A percentile compares a stretch with the other conserved stretches of the same genome.
Evolutionary conservation across 2,113 vertebrate species (phyloP).

Genomic region (Nibea albiflora): DNA sequence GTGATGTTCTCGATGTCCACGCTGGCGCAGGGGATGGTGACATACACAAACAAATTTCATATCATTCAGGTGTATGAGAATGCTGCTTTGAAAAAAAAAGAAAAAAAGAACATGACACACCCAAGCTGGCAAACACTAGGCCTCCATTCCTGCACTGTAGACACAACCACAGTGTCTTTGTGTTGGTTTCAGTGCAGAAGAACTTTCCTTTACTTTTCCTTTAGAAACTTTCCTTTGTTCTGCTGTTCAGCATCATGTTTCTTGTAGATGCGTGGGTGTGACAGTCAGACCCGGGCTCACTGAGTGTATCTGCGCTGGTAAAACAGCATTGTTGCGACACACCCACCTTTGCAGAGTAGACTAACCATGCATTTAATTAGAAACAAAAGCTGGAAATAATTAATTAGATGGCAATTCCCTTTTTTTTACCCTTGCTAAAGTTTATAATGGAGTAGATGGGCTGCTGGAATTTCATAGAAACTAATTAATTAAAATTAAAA

Average conservation of each 20-base stretch:
- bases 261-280: slow-evolving; percentile 54
- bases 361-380: slow-evolving; percentile 86
- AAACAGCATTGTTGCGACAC: slow-evolving; percentile 61
- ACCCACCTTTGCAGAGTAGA: slow-evolving; percentile 71
- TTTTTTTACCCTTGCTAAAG: slow-evolving; percentile 72
- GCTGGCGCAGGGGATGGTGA: slow-evolving; percentile 30
- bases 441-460: slow-evolving; percentile 75
- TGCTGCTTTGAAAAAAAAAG: not conserved
- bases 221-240: slow-evolving; percentile 46
- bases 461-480: slow-evolving; percentile 67
- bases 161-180: not conserved
- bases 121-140: not conserved
- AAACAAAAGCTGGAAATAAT: slow-evolving; percentile 87
- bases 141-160: not conserved
- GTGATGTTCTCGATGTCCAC: slow-evolving; percentile 4
- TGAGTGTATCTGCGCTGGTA: slow-evolving; percentile 55
- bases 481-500: slow-evolving; percentile 73
- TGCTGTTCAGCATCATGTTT: slow-evolving; percentile 43
- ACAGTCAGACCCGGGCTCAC: slow-evolving; percentile 41
- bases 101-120: not conserved
- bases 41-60: slow-evolving; percentile 54
- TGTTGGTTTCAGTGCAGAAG: slow-evolving; percentile 1
- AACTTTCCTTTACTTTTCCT: slow-evolving; percentile 28
- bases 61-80: slow-evolving; percentile 18
- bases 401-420: slow-evolving; percentile 79